Evolutionary conservation across 2,888 invertebrate genomes (phyloP).

Genomic region (Cotesia congregata): DNA sequence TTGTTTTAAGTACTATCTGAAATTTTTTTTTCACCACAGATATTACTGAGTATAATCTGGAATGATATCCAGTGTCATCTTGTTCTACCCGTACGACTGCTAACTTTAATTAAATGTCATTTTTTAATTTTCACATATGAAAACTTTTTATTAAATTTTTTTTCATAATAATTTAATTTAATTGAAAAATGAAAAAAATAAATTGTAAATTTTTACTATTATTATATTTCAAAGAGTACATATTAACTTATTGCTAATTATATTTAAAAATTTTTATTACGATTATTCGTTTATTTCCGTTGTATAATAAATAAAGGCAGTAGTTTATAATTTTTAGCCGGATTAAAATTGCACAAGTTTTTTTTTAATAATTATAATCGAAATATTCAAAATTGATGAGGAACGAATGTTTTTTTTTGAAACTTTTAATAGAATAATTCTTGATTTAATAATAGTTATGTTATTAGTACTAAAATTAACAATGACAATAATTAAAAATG

Average conservation of each 20-base stretch:
- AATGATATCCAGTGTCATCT: too few relatives aligned
- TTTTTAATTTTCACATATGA: too few relatives aligned
- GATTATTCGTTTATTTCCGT: conserved; percentile 34
- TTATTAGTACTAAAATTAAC: neutral
- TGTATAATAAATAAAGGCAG: conserved; percentile 33
- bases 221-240: conserved; percentile 56
- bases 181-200: neutral
- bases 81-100: too few relatives aligned
- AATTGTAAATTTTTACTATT: conserved; percentile 38
- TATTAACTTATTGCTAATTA: conserved; percentile 53
- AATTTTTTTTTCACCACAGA: too few relatives aligned
- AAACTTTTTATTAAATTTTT: too few relatives aligned
- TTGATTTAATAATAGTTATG: neutral
- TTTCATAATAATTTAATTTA: too few relatives aligned
- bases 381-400: neutral
- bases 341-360: neutral
- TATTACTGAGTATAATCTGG: too few relatives aligned
- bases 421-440: neutral
- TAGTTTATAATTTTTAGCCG: neutral
- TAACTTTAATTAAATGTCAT: too few relatives aligned
- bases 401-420: too few relatives aligned
- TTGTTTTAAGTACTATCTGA: too few relatives aligned
- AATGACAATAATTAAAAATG: neutral
- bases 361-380: neutral
- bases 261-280: neutral